These are phyloP conservation scores for Rallus crepitans DNA, from an alignment of 2,797 vertebrate species.

Conservation along the genomic window DNA sequence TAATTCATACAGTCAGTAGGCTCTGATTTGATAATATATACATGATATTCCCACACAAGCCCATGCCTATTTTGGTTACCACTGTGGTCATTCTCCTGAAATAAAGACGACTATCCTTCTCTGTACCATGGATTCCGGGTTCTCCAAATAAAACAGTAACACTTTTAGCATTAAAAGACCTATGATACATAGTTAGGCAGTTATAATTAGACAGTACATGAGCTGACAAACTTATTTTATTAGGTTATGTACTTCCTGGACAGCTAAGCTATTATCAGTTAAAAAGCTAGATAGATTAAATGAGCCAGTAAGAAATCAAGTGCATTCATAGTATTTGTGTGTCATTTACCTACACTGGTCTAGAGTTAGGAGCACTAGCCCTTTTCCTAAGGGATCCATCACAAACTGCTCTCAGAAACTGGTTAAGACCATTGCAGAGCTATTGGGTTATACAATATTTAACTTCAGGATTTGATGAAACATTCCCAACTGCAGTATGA, in stretches of 20 bases:
- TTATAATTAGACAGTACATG: background rate
- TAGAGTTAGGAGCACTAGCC: background rate
- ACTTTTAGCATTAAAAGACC: background rate
- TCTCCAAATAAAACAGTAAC: background rate
- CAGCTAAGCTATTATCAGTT: constrained; percentile 3
- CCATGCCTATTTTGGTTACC: background rate
- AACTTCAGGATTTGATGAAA: constrained; percentile 33
- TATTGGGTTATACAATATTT: constrained; percentile 13
- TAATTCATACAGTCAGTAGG: background rate
- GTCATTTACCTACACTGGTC: background rate
- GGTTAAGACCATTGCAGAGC: background rate
- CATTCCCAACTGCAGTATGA: constrained; percentile 1
- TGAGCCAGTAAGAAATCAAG: background rate
- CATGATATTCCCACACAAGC: background rate
- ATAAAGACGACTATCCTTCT: background rate
- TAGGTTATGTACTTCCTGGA: background rate
- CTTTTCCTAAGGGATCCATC: background rate
- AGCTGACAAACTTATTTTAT: background rate
- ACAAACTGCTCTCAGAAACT: background rate
- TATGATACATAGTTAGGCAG: background rate
- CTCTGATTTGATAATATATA: background rate
- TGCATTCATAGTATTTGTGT: background rate
- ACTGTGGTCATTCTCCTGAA: background rate
- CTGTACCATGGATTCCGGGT: background rate
- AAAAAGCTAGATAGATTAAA: constrained; percentile 16